A percentile compares a stretch with the other conserved stretches of the same genome.
phyloP scores from a whole-genome alignment of 2,113 vertebrate species.

The Cephalopholis sonnerati region DNA sequence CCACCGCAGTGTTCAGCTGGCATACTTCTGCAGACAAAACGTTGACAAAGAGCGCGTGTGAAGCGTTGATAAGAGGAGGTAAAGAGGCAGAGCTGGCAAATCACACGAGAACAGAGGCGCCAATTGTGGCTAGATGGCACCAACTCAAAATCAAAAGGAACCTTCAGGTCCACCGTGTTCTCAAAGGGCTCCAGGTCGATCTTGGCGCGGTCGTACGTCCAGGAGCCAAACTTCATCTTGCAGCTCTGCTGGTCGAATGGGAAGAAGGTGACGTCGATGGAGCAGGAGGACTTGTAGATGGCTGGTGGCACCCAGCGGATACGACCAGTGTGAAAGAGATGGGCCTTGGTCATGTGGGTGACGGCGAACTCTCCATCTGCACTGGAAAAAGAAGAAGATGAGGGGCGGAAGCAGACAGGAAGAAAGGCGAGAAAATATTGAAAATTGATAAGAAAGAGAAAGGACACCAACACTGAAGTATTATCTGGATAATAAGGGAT shows the following conservation, averaged over 20 bases:
- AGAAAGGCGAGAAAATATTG: not conserved
- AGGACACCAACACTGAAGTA: not conserved
- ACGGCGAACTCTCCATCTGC: constrained; percentile 94
- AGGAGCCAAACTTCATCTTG: constrained; percentile 98
- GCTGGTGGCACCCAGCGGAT: constrained; percentile 95
- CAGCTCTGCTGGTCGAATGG: constrained; percentile 97
- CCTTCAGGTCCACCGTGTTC: constrained; percentile 88
- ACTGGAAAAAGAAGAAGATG: constrained; percentile 71
- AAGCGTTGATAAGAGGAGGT: constrained; percentile 86
- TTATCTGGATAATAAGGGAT: not conserved
- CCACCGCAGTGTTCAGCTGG: not conserved
- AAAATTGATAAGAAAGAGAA: not conserved
- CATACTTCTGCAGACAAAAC: constrained; percentile 8
- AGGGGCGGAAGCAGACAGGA: not conserved
- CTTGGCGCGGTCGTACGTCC: constrained; percentile 95
- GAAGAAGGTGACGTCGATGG: constrained; percentile 97
- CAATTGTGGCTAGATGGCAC: not conserved
- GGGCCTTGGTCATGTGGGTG: constrained; percentile 95
- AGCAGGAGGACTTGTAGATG: constrained; percentile 97
- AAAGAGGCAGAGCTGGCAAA: constrained; percentile 16
- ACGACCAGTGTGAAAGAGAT: constrained; percentile 91
- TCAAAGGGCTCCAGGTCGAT: constrained; percentile 93
- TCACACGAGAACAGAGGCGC: not conserved
- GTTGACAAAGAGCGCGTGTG: not conserved
- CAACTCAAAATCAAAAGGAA: not conserved